A percentile compares a stretch with the other conserved stretches of the same genome.
These are phyloP conservation scores for Ageneiosus marmoratus DNA, from an alignment of 2,113 vertebrate species.

Conservation along the genomic window DNA sequence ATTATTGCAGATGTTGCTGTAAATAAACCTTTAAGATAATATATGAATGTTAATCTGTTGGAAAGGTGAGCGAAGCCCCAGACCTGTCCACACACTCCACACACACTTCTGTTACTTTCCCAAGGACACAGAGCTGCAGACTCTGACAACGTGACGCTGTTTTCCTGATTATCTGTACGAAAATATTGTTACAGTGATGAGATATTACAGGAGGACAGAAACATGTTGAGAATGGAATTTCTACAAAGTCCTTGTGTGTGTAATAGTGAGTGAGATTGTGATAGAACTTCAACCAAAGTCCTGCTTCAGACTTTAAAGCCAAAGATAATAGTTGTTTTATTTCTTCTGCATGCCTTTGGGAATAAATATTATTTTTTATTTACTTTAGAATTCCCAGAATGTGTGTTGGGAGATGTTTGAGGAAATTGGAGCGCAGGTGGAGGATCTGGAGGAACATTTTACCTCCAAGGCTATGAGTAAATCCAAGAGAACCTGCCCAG, in stretches of 20 bases:
- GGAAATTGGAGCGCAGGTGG: conserved; percentile 53
- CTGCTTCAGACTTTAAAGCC: neutral
- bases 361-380: neutral
- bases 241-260: neutral
- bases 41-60: no score
- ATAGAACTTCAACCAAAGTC: neutral
- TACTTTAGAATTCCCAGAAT: neutral
- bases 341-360: neutral
- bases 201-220: neutral
- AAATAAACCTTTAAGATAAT: no score
- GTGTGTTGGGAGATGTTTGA: conserved; percentile 28
- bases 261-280: neutral
- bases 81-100: neutral
- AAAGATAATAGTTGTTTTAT: neutral
- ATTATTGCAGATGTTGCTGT: neutral
- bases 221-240: neutral
- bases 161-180: neutral
- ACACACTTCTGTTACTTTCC: neutral
- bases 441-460: conserved; percentile 37
- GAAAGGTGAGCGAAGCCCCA: no score
- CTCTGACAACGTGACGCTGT: neutral
- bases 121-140: conserved; percentile 2
- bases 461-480: conserved; percentile 47
- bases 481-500: conserved; percentile 28
- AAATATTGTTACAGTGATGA: neutral